These are phyloP conservation scores for Latrodectus geometricus DNA, from an alignment of 1,140 invertebrate species.

Conservation along the genomic window DNA sequence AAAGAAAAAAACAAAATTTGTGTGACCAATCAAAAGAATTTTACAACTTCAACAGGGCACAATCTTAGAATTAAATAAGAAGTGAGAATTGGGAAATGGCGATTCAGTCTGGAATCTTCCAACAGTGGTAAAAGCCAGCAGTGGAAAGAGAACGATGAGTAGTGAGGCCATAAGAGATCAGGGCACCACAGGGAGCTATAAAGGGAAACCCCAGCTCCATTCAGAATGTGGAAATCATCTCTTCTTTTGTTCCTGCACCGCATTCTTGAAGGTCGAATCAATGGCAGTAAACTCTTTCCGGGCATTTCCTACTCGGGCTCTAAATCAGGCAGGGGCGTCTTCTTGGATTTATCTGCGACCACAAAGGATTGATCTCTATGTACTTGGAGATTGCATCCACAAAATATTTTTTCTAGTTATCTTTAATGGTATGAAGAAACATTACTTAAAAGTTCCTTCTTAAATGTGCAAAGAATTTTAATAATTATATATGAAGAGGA, in stretches of 20 bases:
- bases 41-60: too few species aligned
- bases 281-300: conserved; percentile 58
- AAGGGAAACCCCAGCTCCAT: conserved; percentile 56
- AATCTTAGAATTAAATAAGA: too few species aligned
- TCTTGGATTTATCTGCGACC: neutral
- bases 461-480: too few species aligned
- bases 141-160: conserved; percentile 29
- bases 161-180: conserved; percentile 9
- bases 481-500: too few species aligned
- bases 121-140: too few species aligned
- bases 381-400: neutral
- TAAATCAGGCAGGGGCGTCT: neutral
- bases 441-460: too few species aligned
- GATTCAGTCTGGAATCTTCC: too few species aligned
- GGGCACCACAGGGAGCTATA: conserved; percentile 51
- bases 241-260: conserved; percentile 46
- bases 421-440: too few species aligned
- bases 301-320: conserved; percentile 21
- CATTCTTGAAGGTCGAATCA: conserved; percentile 59
- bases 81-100: too few species aligned
- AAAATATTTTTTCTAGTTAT: too few species aligned
- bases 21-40: too few species aligned
- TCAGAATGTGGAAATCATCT: conserved; percentile 57
- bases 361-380: neutral
- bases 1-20: too few species aligned